Percentiles rank a stretch among this genome's conserved stretches.
These are phyloP conservation scores for Peromyscus leucopus DNA, from an alignment of 2,113 vertebrate species.

Conservation along the genomic window DNA sequence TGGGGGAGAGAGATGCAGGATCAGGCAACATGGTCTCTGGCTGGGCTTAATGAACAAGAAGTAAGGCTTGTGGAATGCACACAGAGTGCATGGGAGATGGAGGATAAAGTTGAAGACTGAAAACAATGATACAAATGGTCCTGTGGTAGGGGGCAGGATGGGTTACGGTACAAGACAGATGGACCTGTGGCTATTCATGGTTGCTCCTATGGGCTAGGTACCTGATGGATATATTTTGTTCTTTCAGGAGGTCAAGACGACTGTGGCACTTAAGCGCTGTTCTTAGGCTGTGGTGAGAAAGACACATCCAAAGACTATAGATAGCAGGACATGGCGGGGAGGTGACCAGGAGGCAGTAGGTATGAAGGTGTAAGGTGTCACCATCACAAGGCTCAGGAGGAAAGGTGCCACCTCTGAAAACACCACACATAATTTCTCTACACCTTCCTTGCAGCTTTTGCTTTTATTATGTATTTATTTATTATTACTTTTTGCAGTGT, in stretches of 20 bases:
- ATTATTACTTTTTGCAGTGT: background rate
- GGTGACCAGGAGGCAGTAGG: background rate
- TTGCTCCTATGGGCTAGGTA: background rate
- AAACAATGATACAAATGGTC: background rate
- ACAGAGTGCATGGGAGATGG: background rate
- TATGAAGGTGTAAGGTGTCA: background rate
- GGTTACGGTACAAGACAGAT: background rate
- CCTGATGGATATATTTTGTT: background rate
- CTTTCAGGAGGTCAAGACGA: background rate
- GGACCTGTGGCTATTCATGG: background rate
- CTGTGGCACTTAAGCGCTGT: background rate
- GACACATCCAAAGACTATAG: background rate
- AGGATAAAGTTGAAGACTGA: background rate
- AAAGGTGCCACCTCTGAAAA: background rate
- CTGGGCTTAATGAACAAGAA: background rate
- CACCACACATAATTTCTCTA: background rate
- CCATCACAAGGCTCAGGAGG: background rate
- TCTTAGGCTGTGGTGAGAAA: background rate
- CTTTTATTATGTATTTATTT: background rate
- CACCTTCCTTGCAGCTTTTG: background rate
- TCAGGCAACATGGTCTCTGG: background rate
- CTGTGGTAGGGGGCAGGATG: background rate
- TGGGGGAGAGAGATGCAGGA: background rate
- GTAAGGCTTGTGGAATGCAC: background rate
- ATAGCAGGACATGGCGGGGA: fast-evolving